phyloP scores from a whole-genome alignment of 2,888 invertebrate genomes.

The Blastobasis lacticolella region DNA sequence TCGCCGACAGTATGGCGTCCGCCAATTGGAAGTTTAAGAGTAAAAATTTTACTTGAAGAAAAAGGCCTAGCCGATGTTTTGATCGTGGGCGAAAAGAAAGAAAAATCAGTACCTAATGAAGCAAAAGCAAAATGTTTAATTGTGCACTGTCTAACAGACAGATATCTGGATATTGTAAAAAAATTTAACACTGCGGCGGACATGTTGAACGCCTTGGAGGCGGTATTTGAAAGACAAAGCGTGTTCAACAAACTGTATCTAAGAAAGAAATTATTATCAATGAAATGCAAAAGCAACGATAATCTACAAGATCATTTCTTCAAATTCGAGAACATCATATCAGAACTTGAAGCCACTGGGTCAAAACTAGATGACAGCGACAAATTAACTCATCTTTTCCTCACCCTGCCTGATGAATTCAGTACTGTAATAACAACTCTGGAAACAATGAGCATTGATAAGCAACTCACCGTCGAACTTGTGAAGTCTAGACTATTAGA shows the following conservation, averaged over 20 bases:
- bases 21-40: conserved; percentile 1
- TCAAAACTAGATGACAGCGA: not conserved
- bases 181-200: not conserved
- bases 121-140: conserved; percentile 1
- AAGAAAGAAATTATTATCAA: not conserved
- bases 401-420: not conserved
- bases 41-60: conserved; percentile 2
- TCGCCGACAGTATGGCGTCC: not conserved
- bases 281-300: not conserved
- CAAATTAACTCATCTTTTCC: not conserved
- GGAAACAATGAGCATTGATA: conserved; percentile 1
- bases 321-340: not conserved
- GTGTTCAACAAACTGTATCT: not conserved
- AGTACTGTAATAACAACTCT: not conserved
- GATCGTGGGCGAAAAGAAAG: not conserved
- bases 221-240: not conserved
- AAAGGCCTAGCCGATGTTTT: not conserved
- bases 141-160: not conserved
- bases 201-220: not conserved
- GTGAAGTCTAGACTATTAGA: conserved; percentile 1
- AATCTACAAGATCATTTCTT: not conserved
- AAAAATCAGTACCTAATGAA: not conserved
- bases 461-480: conserved; percentile 1
- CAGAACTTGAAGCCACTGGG: not conserved
- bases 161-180: conserved; percentile 1